These are phyloP conservation scores for Cyclina sinensis DNA, from an alignment of 1,140 invertebrate genomes.

Conservation along the genomic window DNA sequence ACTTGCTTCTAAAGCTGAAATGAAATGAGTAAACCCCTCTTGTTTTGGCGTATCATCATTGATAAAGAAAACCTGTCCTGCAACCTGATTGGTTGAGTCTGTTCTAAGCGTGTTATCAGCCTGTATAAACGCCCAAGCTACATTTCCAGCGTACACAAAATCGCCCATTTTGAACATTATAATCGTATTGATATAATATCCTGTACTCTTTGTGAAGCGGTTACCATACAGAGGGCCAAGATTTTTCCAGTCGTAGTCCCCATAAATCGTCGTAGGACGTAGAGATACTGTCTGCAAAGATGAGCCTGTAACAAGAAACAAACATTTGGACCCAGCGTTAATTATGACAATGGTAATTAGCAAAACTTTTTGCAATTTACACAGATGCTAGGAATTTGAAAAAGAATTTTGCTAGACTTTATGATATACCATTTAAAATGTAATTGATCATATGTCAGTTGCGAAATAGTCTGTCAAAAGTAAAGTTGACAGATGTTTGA, in stretches of 20 bases:
- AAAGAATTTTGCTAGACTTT: no score
- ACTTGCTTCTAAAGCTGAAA: not conserved
- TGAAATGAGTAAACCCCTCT: not conserved
- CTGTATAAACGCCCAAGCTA: constrained; percentile 21
- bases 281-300: not conserved
- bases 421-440: no score
- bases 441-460: no score
- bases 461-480: no score
- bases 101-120: not conserved
- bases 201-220: not conserved
- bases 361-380: no score
- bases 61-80: not conserved
- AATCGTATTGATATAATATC: not conserved
- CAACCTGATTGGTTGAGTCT: not conserved
- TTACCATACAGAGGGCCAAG: not conserved
- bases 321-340: no score
- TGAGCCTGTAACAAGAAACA: not conserved
- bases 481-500: constrained; percentile 65
- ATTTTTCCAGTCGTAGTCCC: constrained; percentile 1
- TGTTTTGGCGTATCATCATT: constrained; percentile 1
- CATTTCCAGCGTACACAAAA: not conserved
- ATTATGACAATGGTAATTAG: no score
- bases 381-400: no score
- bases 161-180: not conserved
- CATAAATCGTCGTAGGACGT: not conserved